phyloP scores from a whole-genome alignment of 1,140 invertebrate species.

The Drosophila insularis region DNA sequence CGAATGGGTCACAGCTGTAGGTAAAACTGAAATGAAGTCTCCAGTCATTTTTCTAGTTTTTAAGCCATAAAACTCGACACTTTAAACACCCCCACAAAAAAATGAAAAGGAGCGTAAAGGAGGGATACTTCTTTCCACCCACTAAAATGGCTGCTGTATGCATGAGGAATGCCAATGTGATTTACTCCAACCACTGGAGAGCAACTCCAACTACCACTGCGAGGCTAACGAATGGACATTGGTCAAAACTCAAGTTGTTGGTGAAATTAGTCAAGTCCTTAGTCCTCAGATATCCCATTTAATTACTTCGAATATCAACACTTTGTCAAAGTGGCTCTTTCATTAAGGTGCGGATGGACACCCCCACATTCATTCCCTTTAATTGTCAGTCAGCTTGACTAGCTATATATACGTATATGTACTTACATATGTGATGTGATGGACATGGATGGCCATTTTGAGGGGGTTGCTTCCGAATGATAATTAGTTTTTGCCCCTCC shows the following conservation, averaged over 20 bases:
- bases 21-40: conserved; percentile 18
- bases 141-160: conserved; percentile 18
- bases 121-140: conserved; percentile 7
- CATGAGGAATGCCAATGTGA: conserved; percentile 71
- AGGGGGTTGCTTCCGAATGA: conserved; percentile 39
- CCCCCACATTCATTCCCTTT: conserved; percentile 28
- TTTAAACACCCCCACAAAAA: conserved; percentile 62
- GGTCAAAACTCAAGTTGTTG: conserved; percentile 67
- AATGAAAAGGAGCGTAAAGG: neutral
- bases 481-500: conserved; percentile 63
- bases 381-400: conserved; percentile 49
- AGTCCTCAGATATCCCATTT: conserved; percentile 62
- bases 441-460: neutral
- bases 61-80: conserved; percentile 71
- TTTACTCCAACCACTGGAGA: conserved; percentile 55
- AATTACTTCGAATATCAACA: conserved; percentile 81
- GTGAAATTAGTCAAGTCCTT: conserved; percentile 67
- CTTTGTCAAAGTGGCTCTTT: conserved; percentile 72
- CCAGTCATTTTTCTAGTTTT: conserved; percentile 67
- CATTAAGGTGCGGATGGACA: conserved; percentile 57
- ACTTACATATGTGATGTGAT: conserved; percentile 5
- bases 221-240: conserved; percentile 75
- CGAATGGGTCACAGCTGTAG: conserved; percentile 30
- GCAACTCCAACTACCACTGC: neutral
- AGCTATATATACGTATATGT: conserved; percentile 7